Percentiles rank a stretch among this genome's conserved stretches.
Conservation (phyloP, 2,797 vertebrate genomes). For the Pelochelys cantorii region DNA sequence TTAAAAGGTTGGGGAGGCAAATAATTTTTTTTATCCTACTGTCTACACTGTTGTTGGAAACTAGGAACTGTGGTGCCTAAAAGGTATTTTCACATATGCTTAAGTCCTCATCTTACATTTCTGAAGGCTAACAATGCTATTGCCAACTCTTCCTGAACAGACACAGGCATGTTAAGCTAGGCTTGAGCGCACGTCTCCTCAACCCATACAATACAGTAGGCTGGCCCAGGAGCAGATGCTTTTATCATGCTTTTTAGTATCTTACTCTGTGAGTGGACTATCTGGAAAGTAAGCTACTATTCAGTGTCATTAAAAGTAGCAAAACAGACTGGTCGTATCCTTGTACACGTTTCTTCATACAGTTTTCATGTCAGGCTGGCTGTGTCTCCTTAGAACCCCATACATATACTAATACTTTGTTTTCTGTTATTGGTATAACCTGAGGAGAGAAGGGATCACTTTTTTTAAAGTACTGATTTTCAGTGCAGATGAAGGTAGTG, state of each 20-base stretch:
- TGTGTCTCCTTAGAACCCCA: not conserved
- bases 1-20: not conserved
- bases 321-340: not conserved
- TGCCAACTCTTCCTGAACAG: not conserved
- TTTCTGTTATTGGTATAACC: not conserved
- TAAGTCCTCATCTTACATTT: not conserved
- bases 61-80: not conserved
- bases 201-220: not conserved
- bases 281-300: not conserved
- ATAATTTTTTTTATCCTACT: not conserved
- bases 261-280: accelerated
- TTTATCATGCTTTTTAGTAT: not conserved
- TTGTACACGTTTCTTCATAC: accelerated
- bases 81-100: not conserved
- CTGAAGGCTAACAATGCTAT: not conserved
- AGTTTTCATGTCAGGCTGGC: accelerated
- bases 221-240: not conserved
- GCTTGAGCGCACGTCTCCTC: not conserved
- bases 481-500: constrained; percentile 50
- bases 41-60: not conserved
- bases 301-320: accelerated
- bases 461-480: constrained; percentile 60
- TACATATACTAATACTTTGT: constrained; percentile 31
- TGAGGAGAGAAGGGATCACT: constrained; percentile 52
- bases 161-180: not conserved